Percentiles rank a stretch among this genome's conserved stretches.
phyloP scores from a whole-genome alignment of 30 jellyfish, hydroid and myxozoan species.

The Nemopilema nomurai region DNA sequence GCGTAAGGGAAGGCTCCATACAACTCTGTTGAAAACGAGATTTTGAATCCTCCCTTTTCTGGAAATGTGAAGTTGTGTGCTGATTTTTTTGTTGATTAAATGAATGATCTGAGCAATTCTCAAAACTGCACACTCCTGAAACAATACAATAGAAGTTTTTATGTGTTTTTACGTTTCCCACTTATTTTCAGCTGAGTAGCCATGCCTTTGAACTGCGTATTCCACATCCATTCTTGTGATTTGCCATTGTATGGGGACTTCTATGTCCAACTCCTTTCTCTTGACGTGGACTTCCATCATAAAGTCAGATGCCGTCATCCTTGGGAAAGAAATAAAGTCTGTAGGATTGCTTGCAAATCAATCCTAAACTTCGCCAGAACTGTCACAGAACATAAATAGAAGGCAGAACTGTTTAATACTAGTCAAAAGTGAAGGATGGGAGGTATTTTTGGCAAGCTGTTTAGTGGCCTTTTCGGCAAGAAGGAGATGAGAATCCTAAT shows the following conservation, averaged over 20 bases:
- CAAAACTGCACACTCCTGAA: no score
- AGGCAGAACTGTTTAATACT: not conserved
- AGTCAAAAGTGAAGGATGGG: constrained; percentile 36
- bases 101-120: no score
- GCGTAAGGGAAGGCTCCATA: constrained; percentile 36
- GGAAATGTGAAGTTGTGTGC: not conserved
- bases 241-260: constrained; percentile 40
- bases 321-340: not conserved
- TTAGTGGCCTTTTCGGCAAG: constrained; percentile 86
- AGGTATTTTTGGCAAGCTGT: constrained; percentile 55
- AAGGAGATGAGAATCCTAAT: constrained; percentile 94
- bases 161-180: not conserved
- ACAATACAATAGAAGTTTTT: no score
- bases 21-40: not conserved
- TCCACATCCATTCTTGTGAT: not conserved
- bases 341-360: not conserved
- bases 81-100: no score
- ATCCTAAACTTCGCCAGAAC: not conserved
- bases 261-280: constrained; percentile 44
- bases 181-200: not conserved
- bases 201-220: not conserved
- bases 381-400: not conserved
- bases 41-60: not conserved
- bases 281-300: constrained; percentile 69
- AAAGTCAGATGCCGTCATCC: constrained; percentile 51